Percentiles rank a stretch among this genome's conserved stretches.
These are phyloP conservation scores for Acanthoscelides obtectus DNA, from an alignment of 2,888 invertebrate species.

Conservation along the genomic window DNA sequence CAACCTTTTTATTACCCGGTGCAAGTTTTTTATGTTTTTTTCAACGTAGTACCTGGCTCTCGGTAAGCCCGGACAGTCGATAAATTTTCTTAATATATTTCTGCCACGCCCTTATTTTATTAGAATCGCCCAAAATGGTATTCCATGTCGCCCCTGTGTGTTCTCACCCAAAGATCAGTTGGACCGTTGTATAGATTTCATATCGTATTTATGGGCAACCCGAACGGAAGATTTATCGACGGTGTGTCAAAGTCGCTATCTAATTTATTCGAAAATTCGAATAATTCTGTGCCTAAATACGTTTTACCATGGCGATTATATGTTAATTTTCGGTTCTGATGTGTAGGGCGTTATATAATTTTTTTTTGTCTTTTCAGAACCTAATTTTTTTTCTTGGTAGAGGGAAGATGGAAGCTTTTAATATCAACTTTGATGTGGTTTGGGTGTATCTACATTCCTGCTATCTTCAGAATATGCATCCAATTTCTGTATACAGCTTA, in stretches of 20 bases:
- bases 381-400: conserved; percentile 11
- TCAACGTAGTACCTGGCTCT: conserved; percentile 21
- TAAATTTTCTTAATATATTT: conserved; percentile 42
- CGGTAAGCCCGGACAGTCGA: conserved; percentile 36
- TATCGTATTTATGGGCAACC: conserved; percentile 38
- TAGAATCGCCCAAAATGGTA: conserved; percentile 26
- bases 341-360: conserved; percentile 13
- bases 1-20: conserved; percentile 34
- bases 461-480: too few species aligned
- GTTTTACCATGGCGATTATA: conserved; percentile 28
- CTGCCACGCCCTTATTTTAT: conserved; percentile 39
- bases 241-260: conserved; percentile 34
- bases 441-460: too few species aligned
- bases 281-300: conserved; percentile 27
- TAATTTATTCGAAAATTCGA: conserved; percentile 36
- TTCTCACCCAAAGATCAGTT: conserved; percentile 11
- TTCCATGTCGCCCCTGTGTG: conserved; percentile 12
- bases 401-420: not conserved
- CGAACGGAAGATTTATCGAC: conserved; percentile 37
- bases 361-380: conserved; percentile 1
- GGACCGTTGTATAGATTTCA: conserved; percentile 34
- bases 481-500: too few species aligned
- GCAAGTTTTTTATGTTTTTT: conserved; percentile 26
- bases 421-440: not conserved
- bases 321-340: conserved; percentile 21